These are phyloP conservation scores for Lerema accius DNA, from an alignment of 1,140 invertebrate genomes.

Conservation along the genomic window DNA sequence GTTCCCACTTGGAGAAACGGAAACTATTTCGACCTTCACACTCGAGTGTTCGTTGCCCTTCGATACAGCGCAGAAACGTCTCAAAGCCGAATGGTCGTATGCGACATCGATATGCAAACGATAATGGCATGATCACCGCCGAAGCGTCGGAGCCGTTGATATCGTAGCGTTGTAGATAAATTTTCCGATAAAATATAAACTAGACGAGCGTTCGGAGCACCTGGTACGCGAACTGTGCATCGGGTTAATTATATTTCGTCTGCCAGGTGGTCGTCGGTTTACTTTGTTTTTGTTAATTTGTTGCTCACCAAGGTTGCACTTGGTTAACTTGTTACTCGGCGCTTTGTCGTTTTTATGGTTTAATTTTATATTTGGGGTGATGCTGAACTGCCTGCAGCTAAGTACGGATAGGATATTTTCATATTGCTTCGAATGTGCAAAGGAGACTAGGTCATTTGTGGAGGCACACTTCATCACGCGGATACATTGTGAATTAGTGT, in stretches of 20 bases:
- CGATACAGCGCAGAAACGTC: conserved; percentile 24
- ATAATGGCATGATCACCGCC: conserved; percentile 25
- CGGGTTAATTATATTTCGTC: conserved; percentile 22
- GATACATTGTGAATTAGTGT: no score
- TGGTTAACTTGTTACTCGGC: neutral
- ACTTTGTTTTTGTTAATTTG: conserved; percentile 4
- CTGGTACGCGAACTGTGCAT: conserved; percentile 14
- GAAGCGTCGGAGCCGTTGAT: conserved; percentile 4
- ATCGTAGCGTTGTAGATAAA: conserved; percentile 8
- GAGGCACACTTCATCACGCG: no score
- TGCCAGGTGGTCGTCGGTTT: conserved; percentile 19
- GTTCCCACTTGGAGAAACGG: conserved; percentile 17
- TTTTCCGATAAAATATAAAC: conserved; percentile 12
- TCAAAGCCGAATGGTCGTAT: conserved; percentile 31
- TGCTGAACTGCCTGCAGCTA: no score
- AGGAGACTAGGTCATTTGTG: no score
- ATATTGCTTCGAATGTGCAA: no score
- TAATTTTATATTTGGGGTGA: no score
- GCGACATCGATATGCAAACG: conserved; percentile 23
- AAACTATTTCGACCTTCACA: conserved; percentile 57
- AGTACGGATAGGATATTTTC: no score
- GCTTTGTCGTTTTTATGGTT: no score
- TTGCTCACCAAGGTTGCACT: neutral
- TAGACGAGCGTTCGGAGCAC: conserved; percentile 12
- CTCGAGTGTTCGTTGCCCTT: conserved; percentile 58